Percentiles rank a stretch among this genome's conserved stretches.
Conservation (phyloP, 2,113 vertebrate genomes). For the Myotis lucifugus region DNA sequence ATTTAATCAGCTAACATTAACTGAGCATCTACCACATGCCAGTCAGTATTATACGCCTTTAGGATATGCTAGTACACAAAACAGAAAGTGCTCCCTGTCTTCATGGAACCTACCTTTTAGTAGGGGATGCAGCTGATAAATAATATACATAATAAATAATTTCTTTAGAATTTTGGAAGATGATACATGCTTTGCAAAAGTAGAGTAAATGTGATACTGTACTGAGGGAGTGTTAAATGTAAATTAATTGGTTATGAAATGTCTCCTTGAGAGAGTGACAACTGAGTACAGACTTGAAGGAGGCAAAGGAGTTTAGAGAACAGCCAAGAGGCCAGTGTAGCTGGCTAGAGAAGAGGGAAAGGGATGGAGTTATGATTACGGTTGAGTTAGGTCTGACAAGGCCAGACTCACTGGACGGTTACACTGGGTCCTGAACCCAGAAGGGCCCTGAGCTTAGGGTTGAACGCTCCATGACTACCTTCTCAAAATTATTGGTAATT, state of each 20-base stretch:
- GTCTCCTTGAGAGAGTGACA: not conserved
- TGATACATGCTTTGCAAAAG: not conserved
- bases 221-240: not conserved
- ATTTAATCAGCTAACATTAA: not conserved
- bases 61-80: not conserved
- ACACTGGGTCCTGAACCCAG: not conserved
- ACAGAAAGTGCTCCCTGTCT: not conserved
- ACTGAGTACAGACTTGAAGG: not conserved
- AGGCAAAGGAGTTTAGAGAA: not conserved
- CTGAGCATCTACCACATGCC: not conserved
- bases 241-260: not conserved
- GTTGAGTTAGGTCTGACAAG: too few relatives aligned
- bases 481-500: not conserved
- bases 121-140: not conserved
- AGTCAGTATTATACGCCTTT: not conserved
- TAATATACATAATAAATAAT: not conserved
- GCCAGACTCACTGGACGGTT: fast-evolving
- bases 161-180: not conserved
- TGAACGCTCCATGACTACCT: not conserved
- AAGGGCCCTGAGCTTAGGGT: not conserved
- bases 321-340: not conserved
- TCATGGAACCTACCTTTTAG: not conserved
- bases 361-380: too few relatives aligned
- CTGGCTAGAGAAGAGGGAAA: not conserved
- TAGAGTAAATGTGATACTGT: not conserved